Conservation (phyloP, 2,888 invertebrate species). For the Diarsia dahlii region DNA sequence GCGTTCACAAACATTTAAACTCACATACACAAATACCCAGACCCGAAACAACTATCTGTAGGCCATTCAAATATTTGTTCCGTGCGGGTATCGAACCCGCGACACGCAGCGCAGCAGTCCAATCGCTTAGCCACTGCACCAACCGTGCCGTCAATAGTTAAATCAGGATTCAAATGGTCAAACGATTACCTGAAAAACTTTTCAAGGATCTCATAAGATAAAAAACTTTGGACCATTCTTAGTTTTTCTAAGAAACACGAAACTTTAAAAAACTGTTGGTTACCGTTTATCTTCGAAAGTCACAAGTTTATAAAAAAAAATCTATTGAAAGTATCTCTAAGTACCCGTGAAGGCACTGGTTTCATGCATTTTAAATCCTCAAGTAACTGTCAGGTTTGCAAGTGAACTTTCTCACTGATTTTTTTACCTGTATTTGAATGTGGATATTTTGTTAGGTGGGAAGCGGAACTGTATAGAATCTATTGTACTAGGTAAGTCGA, state of each 20-base stretch:
- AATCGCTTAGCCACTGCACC: no score
- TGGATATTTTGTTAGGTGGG: not conserved
- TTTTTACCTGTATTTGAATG: conserved; percentile 31
- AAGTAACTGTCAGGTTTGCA: conserved; percentile 12
- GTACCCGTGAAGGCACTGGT: conserved; percentile 10
- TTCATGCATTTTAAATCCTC: conserved; percentile 44
- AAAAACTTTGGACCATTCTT: not conserved
- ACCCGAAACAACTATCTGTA: no score
- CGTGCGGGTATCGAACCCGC: no score
- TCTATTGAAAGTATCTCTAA: conserved; percentile 24
- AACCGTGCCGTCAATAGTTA: no score
- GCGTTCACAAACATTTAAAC: no score
- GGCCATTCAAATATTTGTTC: no score
- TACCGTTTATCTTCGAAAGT: conserved; percentile 17
- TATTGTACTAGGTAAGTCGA: not conserved
- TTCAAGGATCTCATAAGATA: not conserved
- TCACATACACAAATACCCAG: no score
- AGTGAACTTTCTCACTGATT: conserved; percentile 21
- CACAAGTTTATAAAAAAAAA: conserved; percentile 19
- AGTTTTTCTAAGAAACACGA: conserved; percentile 12
- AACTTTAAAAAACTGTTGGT: conserved; percentile 11
- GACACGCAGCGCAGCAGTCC: no score
- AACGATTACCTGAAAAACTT: not conserved
- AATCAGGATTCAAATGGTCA: not conserved
- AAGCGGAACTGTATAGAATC: not conserved